Evolutionary conservation across 2,797 vertebrate genomes (phyloP), one percentile per base, ranked within the genome.

Genomic region (Chaetophractus vellerosus): DNA sequence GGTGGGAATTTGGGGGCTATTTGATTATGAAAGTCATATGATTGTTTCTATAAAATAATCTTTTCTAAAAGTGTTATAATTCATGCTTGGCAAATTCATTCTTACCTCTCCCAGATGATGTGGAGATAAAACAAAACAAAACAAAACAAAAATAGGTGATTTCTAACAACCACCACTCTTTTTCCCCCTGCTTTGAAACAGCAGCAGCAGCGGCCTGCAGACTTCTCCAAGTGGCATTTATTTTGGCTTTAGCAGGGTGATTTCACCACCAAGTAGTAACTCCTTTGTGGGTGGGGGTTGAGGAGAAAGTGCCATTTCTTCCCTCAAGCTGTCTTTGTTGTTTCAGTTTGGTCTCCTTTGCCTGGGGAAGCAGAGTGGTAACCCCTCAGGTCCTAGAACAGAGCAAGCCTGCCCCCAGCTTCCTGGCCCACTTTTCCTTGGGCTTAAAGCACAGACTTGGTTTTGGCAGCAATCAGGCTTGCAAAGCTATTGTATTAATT

Each of bases 401-500:
- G 2, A 26, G 31, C n/a, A 16, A 5, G 16, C 52, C 28, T 15
- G 61, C 7, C 31, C 3, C 1, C 21, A 55, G 52, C 12, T 23
- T 41, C 79, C 38, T 4, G 75, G 15, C n/a, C 45, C 63, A 9
- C 50, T 9, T 52, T 33, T 55, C 21, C 48, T 21, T n/a, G 38
- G 59, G 79, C 57, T 45, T 4, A 63, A 18, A 28, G 59, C 38
- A 18, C 28, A 55, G 2, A 45, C 38, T n/a, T 23, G 28, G 45
- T 23, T 31, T 19, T 45, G 6, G n/a, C 50, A 57, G 66, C 26
- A 8, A 8, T 14, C 5, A 31, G 0, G 2, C 24, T 55, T 0
- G 11, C 33, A 21, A 52, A 38, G n/a, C 33, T n/a, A 4, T 8
- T 52, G 36, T 38, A 12, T 28, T 38, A 26, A 19, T 12, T 19